A percentile compares a stretch with the other conserved stretches of the same genome.
These are phyloP conservation scores for Apocheima hispidaria DNA, from an alignment of 2,888 invertebrate species.

Conservation along the genomic window DNA sequence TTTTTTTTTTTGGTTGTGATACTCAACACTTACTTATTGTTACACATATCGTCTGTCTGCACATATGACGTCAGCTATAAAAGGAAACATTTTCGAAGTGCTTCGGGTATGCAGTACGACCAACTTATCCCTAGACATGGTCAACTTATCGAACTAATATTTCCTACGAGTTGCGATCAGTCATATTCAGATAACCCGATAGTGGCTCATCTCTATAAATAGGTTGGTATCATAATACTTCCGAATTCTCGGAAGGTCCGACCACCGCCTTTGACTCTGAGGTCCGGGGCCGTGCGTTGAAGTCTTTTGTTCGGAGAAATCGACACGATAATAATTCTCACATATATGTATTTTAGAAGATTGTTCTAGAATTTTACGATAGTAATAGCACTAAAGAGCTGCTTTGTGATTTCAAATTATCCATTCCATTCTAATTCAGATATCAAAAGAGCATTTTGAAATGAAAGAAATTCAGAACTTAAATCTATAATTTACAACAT, in stretches of 20 bases:
- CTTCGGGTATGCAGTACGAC: not conserved
- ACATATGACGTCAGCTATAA: slow-evolving; percentile 10
- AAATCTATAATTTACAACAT: no score
- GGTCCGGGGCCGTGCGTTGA: slow-evolving; percentile 29
- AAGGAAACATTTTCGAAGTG: slow-evolving; percentile 1
- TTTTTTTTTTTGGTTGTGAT: no score
- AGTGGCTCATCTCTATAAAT: not conserved
- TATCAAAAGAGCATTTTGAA: no score
- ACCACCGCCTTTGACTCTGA: slow-evolving; percentile 13
- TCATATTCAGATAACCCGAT: not conserved
- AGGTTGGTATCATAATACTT: not conserved
- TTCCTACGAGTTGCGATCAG: not conserved
- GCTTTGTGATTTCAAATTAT: no score
- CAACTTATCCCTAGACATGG: not conserved
- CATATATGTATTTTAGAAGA: not conserved
- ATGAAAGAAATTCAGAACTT: no score
- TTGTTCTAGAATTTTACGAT: not conserved
- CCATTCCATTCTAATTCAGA: no score
- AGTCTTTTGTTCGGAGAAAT: slow-evolving; percentile 28
- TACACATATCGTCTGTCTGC: no score
- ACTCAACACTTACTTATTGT: no score
- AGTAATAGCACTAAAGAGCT: not conserved
- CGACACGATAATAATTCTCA: not conserved
- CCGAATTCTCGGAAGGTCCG: slow-evolving; percentile 28
- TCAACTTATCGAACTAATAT: not conserved